These are phyloP conservation scores for Indri indri DNA, from an alignment of 2,113 vertebrate genomes.

Conservation along the genomic window DNA sequence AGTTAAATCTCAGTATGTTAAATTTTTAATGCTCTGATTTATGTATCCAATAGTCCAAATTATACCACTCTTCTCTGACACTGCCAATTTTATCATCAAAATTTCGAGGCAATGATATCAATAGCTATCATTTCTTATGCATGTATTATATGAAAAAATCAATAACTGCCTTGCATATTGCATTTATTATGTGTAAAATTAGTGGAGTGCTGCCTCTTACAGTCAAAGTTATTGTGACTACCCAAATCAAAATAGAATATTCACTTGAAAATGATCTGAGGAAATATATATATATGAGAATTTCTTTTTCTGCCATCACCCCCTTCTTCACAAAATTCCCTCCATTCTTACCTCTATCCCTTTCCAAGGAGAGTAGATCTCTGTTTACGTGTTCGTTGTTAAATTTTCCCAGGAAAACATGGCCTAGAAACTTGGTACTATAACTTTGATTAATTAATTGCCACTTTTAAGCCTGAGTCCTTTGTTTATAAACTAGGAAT, in stretches of 20 bases:
- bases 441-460: neutral
- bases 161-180: neutral
- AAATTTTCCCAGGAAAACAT: neutral
- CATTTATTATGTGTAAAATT: neutral
- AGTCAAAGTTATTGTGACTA: neutral
- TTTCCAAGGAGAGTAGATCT: neutral
- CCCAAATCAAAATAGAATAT: neutral
- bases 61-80: neutral
- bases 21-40: neutral
- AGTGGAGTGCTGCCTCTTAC: neutral
- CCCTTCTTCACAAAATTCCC: neutral
- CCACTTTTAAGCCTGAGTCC: neutral
- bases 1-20: neutral
- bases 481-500: neutral
- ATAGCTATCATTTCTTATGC: neutral
- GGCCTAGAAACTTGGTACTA: neutral
- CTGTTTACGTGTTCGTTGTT: neutral
- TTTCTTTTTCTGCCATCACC: neutral
- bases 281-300: neutral
- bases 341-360: neutral
- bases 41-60: neutral
- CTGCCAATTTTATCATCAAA: neutral
- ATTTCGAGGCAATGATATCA: neutral
- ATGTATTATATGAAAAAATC: neutral
- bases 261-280: neutral